Evolutionary conservation across 1,140 invertebrate genomes (phyloP).

Genomic region (Cheumatopsyche charites): DNA sequence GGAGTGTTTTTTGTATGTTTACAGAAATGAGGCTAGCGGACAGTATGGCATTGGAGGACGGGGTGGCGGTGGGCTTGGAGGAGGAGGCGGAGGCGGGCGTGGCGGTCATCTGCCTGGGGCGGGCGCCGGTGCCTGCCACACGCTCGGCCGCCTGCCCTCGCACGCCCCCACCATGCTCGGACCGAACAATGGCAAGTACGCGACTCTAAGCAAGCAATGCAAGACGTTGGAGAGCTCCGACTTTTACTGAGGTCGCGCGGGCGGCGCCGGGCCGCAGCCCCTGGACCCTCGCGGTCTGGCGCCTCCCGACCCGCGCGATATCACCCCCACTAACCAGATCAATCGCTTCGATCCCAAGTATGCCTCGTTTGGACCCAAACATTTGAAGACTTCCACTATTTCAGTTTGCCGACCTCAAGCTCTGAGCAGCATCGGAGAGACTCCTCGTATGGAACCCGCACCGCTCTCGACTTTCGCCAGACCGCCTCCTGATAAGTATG

Average conservation of each 20-base stretch:
- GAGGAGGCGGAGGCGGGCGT: slow-evolving; percentile 56
- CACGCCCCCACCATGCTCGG: slow-evolving; percentile 54
- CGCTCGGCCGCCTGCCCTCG: slow-evolving; percentile 61
- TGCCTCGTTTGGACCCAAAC: slow-evolving; percentile 66
- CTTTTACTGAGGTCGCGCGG: slow-evolving; percentile 87
- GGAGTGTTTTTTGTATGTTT: slow-evolving; percentile 38
- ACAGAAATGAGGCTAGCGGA: slow-evolving; percentile 50
- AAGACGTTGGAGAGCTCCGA: slow-evolving; percentile 92
- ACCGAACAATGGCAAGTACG: slow-evolving; percentile 80
- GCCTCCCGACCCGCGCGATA: slow-evolving; percentile 49
- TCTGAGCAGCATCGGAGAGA: slow-evolving; percentile 40
- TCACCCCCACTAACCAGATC: slow-evolving; percentile 57
- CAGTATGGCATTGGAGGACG: slow-evolving; percentile 59
- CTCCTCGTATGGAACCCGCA: slow-evolving; percentile 51
- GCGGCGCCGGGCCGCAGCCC: slow-evolving; percentile 63
- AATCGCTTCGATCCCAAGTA: slow-evolving; percentile 69
- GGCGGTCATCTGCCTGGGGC: slow-evolving; percentile 51
- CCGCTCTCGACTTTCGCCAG: slow-evolving; percentile 54
- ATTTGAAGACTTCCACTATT: slow-evolving; percentile 54
- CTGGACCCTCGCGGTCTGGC: slow-evolving; percentile 50
- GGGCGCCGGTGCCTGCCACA: slow-evolving; percentile 58
- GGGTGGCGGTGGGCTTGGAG: slow-evolving; percentile 67
- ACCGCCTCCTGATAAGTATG: slow-evolving; percentile 55
- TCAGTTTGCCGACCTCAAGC: slow-evolving; percentile 27
- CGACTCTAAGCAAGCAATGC: slow-evolving; percentile 91